Evolutionary conservation across 2,888 invertebrate genomes (phyloP), one percentile per base, ranked within the genome.

Genomic region (Athripsodes cinereus): DNA sequence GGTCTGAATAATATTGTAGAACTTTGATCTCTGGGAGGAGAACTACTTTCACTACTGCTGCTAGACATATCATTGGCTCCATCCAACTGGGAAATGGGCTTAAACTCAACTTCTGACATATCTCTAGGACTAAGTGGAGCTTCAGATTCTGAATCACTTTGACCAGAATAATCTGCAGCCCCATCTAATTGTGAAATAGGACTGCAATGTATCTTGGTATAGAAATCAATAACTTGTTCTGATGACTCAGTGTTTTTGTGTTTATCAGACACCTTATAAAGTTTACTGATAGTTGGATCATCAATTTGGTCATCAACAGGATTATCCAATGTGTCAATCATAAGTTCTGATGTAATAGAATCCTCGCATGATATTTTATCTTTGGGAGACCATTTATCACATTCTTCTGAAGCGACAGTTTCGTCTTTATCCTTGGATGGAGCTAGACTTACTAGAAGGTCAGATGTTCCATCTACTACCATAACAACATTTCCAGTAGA

Each of bases 111-210:
- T 51, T 74, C 73, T 58, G 65, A 66, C 11, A 72, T 71, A 52
- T 70, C 69, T 13, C 31, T 49, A 1, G 79, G 79, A 64, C 78
- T 78, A 26, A 69, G 70, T 2, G 78, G 78, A 54, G 75, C 72
- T 40, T 40, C 40, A 1, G 76, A 76, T 59, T 79, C 77, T 53
- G 76, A 77, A 44, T 74, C 77, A 63, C 75, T 77, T 65, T 76
- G 78, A 10, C 76, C 81, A 51, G 84, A 81, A 62, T 85, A 80
- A 67, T 88, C 88, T 44, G 83, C 83, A 1, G 86, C 80, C 2
- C 87, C 87, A 68, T 86, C 87, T 61, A 86, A 72, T 71, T 87
- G 87, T 48, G 86, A 84, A 63, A 87, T 83, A 55, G 79, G 79
- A 64, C 79, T 79, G 65, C 79, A 79, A 56, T 78, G 78, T 64